Base-by-base conservation (phyloP, 2,113 vertebrate species). In the Sinocyclocheilus maitianheensis region DNA sequence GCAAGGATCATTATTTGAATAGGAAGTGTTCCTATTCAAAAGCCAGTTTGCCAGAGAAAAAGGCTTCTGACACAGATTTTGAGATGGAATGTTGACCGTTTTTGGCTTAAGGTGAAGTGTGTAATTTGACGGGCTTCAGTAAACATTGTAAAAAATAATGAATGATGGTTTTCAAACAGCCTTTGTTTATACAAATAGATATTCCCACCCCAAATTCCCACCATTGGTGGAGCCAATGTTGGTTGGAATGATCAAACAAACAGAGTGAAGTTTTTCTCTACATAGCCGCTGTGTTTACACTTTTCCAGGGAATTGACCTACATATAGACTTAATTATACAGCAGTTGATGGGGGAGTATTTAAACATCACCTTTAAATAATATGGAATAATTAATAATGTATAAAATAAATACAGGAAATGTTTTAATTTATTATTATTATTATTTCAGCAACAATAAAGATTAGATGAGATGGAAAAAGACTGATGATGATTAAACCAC, bases 31-130 rank as follows among this genome's bases (percentile, higher is more conserved):
- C 22, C 7, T 11, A 26, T 26, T 26, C 26, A 40, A 79, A 62
- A 80, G 20, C 18, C 20, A 5, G 4, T 22, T 5, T 14, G 62
- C 24, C 40, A 51, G 24, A 67, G 79, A 65, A 81, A 22, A 24
- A 67, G 43, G 43, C 60, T 26, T 67, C 63, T 81, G 62, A 67
- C 79, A 62, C 43, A 67, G 79, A 67, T 81, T 81, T 81, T 5
- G 67, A 51, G 62, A 6, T 5, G 3, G 62, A 65, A 51, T 20
- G 79, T 81, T 81, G 43, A 26, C 12, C 3, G 24, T 48, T 67
- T 63, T 24, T 43, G 20, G 16, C 18, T 22, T 7, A 40, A 65
- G 14, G 40, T 65, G 58, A 43, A 65, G 40, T 76, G n/a, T 46
- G 60, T 81, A 26, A 81, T 65, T 11, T 24, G 43, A 76, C 43